A percentile compares a stretch with the other conserved stretches of the same genome.
Evolutionary conservation across 2,888 invertebrate genomes (phyloP).

Genomic region (Drosophila sordidapex): DNA sequence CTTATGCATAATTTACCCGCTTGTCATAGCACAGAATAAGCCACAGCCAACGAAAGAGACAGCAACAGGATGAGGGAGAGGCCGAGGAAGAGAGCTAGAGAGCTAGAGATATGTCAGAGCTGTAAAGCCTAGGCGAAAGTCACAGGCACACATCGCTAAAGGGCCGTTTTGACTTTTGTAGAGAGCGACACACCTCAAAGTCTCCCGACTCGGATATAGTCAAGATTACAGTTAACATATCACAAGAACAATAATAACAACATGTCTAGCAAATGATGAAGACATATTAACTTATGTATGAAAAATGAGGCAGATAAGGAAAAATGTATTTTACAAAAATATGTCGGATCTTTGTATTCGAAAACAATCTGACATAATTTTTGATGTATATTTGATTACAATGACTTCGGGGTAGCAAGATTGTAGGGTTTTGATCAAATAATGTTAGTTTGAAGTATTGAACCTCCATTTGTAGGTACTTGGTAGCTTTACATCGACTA

Average conservation of each 20-base stretch:
- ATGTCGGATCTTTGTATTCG: not conserved
- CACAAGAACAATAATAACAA: not conserved
- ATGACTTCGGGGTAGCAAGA: not conserved
- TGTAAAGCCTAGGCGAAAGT: conserved; percentile 52
- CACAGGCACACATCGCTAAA: conserved; percentile 25
- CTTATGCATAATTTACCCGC: conserved; percentile 78
- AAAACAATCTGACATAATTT: no score
- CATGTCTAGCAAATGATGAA: not conserved
- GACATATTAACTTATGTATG: not conserved
- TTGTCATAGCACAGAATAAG: conserved; percentile 51
- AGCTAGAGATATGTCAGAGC: conserved; percentile 45
- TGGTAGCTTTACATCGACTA: not conserved
- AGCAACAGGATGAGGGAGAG: not conserved
- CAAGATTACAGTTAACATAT: conserved; percentile 19
- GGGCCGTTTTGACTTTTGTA: conserved; percentile 28
- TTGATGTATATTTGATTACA: no score
- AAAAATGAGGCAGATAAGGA: conserved; percentile 1
- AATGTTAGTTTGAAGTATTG: not conserved
- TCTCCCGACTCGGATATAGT: conserved; percentile 11
- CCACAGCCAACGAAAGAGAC: conserved; percentile 34
- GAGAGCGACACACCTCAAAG: conserved; percentile 28
- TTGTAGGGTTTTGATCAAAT: not conserved
- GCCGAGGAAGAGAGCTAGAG: not conserved
- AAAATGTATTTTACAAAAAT: not conserved
- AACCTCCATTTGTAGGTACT: not conserved